Evolutionary conservation across 2,888 invertebrate genomes (phyloP).

Genomic region (Pandemis corylana): DNA sequence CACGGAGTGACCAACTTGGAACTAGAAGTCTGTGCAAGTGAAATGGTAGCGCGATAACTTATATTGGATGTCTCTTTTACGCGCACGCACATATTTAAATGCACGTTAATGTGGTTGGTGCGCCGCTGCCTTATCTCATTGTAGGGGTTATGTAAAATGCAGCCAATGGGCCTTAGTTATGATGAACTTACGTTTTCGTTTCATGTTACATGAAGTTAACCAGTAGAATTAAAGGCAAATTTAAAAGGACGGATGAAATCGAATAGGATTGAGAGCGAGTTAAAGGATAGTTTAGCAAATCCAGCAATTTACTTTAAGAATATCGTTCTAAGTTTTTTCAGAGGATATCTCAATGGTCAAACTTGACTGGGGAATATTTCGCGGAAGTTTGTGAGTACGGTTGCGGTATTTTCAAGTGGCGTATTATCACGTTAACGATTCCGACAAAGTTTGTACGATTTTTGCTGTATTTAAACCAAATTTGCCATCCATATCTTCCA

Average conservation of each 20-base stretch:
- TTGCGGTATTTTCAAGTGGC: not conserved
- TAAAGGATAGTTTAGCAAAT: not conserved
- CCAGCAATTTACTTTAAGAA: slow-evolving; percentile 5
- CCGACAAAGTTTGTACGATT: not conserved
- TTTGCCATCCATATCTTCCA: too few relatives aligned
- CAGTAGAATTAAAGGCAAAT: not conserved
- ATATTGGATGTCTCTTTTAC: too few relatives aligned
- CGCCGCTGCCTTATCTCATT: too few relatives aligned
- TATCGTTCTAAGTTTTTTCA: not conserved
- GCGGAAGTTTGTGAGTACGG: not conserved
- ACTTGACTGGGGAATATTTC: slow-evolving; percentile 9
- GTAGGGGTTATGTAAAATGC: too few relatives aligned
- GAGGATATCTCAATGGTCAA: slow-evolving; percentile 6
- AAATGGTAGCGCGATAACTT: too few relatives aligned
- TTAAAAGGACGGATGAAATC: not conserved
- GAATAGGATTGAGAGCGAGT: not conserved
- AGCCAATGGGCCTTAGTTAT: too few relatives aligned
- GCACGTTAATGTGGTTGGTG: too few relatives aligned
- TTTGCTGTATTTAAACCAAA: too few relatives aligned
- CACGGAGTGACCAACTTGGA: too few relatives aligned
- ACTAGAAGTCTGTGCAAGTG: too few relatives aligned
- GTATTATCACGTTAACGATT: not conserved
- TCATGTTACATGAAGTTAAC: not conserved
- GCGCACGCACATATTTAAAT: too few relatives aligned
- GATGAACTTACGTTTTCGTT: too few relatives aligned